phyloP scores from a whole-genome alignment of 2,113 vertebrate species.

The Pholis gunnellus region DNA sequence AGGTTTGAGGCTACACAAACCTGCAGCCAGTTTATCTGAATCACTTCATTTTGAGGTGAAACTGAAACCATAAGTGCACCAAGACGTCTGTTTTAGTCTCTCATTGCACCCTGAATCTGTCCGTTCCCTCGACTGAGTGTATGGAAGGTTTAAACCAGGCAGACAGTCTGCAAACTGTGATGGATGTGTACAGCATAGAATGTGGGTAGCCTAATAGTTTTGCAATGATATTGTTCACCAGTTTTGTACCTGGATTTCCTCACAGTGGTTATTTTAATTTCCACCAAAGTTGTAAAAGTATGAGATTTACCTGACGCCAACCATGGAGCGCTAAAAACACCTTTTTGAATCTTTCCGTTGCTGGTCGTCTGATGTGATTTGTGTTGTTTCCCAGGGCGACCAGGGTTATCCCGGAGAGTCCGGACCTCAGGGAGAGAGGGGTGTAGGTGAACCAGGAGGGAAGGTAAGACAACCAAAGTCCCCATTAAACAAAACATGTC shows the following conservation, averaged over 20 bases:
- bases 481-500: neutral
- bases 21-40: neutral
- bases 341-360: neutral
- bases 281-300: no score
- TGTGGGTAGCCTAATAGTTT: no score
- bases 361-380: neutral
- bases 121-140: neutral
- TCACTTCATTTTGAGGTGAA: neutral
- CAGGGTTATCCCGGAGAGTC: constrained; percentile 82
- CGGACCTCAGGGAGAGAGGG: constrained; percentile 78
- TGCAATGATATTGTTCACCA: no score
- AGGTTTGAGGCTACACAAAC: neutral
- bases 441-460: constrained; percentile 78
- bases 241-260: no score
- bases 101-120: neutral
- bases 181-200: neutral
- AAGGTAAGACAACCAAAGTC: constrained; percentile 69
- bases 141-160: neutral
- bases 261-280: no score
- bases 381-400: constrained; percentile 76
- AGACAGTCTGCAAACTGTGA: neutral
- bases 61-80: neutral
- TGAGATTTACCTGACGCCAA: neutral
- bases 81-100: neutral
- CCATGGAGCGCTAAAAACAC: neutral